Evolutionary conservation across 2,113 vertebrate genomes (phyloP).

Genomic region (Eretmochelys imbricata): DNA sequence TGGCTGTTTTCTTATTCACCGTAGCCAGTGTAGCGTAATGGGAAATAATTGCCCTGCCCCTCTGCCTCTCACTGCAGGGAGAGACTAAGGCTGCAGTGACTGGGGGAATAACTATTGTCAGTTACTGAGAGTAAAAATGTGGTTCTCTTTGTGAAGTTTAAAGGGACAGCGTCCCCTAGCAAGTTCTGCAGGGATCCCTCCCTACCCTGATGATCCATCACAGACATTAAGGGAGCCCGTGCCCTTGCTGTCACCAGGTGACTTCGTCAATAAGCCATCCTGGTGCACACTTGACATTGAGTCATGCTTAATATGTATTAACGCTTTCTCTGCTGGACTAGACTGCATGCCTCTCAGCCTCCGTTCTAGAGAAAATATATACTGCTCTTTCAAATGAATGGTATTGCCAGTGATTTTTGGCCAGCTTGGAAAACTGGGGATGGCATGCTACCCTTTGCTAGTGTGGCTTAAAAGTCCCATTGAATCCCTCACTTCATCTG

Average conservation of each 20-base stretch:
- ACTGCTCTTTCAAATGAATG: neutral
- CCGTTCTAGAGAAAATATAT: conserved; percentile 29
- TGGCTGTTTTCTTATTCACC: neutral
- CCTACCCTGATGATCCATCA: conserved; percentile 64
- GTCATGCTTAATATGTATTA: conserved; percentile 43
- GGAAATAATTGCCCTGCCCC: neutral
- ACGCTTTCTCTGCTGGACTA: conserved; percentile 23
- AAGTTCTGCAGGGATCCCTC: conserved; percentile 58
- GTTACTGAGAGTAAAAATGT: neutral
- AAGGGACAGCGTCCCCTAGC: neutral
- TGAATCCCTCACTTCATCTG: neutral
- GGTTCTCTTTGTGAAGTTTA: neutral
- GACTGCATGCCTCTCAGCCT: conserved; percentile 15
- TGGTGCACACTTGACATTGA: conserved; percentile 63
- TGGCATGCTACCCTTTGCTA: conserved; percentile 31
- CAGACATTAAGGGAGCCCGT: conserved; percentile 63
- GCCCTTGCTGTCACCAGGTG: conserved; percentile 68
- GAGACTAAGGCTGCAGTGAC: neutral
- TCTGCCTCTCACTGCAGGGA: neutral
- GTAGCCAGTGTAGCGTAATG: neutral
- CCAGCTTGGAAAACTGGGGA: conserved; percentile 42
- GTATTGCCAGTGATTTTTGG: neutral
- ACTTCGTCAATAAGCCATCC: conserved; percentile 65
- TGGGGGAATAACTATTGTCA: neutral
- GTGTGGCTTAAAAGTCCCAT: neutral